Evolutionary conservation across 2,888 invertebrate species (phyloP), one percentile per base, ranked within the genome.

Genomic region (Lepidocyrtinus sp.): DNA sequence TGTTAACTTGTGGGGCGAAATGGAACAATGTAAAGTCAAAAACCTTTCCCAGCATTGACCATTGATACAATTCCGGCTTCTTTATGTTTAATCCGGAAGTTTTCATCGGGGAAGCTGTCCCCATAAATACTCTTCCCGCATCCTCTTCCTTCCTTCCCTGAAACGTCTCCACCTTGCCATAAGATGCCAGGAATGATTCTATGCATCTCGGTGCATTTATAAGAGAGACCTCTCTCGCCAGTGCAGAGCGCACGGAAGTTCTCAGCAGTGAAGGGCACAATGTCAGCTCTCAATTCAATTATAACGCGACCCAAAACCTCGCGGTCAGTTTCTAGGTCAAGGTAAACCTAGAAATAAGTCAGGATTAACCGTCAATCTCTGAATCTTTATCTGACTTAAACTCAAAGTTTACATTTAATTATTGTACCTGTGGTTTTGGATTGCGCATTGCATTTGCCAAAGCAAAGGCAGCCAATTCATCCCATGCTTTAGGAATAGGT

Each of bases 161-260:
- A 72, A 15, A 85, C 75, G 65, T 86, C 84, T 63, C 86, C 86
- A 1, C 86, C 86, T 82, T 85, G 85, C 82, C 84, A 83, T 1
- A 86, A 50, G 19, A 85, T 77, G 45, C 82, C 82, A 25, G 80
- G 84, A 15, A 85, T 59, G 21, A 86, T 74, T 22, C 85, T 77
- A 55, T 81, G 82, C 46, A 86, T 84, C 21, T 80, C 73, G 7
- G 85, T 83, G 61, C 86, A 86, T 65, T 85, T 85, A 73, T 85
- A 86, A 9, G 84, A 82, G 2, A 82, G n/a, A 9, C 86, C 86
- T 36, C 65, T 73, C 69, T 86, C 86, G 21, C 86, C 86, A 17
- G 86, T 85, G 55, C 86, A 86, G 0, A 86, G 74, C 27, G 80
- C 69, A 0, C 85, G 81, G 67, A 86, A 86, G 55, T 85, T 86